Base-by-base conservation (phyloP, 2,888 invertebrate species). In the Mechanitis mazaeus region DNA sequence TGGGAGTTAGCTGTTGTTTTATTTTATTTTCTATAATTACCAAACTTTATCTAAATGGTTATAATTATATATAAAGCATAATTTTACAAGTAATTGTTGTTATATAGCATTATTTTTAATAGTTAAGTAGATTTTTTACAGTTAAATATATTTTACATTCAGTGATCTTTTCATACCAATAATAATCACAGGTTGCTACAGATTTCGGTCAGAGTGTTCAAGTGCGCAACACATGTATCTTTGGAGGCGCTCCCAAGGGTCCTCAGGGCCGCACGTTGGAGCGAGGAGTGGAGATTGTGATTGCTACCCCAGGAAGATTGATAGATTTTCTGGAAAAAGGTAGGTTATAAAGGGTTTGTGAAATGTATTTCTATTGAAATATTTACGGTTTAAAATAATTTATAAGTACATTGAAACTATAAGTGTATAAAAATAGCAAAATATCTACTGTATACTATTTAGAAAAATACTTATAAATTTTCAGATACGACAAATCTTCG, bases 161-260 rank as follows among this genome's bases (percentile, higher is more conserved):
- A 7, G 6, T 50, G 9, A 1, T 9, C 3, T 50, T 50, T 11
- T 50, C 50, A 31, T 50, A 50, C 7, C 31, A 9, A 5, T 57
- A 45, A 33, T 31, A 45, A 33, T 69, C 77, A 78, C 90, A 97
- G 92, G 98, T 99, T 33, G 97, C 98, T 7, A 94, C 92, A 70
- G 97, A 97, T 77, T 99, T 98, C 88, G 98, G 98, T 56, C 93
- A 95, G 64, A 94, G 95, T 63, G 96, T 97, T 33, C 93, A 94
- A 73, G 95, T 98, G 45, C 92, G 96, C 53, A 97, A 97, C 83
- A 97, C 97, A 0, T 99, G 98, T 79, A 94, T 98, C 50, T 99
- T 98, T 83, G 99, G 99, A 54, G 99, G 99, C n/a, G 98, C 99
- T 1, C 97, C 98, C 0, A 98, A 98, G 83, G 97, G 96, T 45